Evolutionary conservation across 2,797 vertebrate genomes (phyloP), one percentile per base, ranked within the genome.

Genomic region (Xiphophorus birchmanni): DNA sequence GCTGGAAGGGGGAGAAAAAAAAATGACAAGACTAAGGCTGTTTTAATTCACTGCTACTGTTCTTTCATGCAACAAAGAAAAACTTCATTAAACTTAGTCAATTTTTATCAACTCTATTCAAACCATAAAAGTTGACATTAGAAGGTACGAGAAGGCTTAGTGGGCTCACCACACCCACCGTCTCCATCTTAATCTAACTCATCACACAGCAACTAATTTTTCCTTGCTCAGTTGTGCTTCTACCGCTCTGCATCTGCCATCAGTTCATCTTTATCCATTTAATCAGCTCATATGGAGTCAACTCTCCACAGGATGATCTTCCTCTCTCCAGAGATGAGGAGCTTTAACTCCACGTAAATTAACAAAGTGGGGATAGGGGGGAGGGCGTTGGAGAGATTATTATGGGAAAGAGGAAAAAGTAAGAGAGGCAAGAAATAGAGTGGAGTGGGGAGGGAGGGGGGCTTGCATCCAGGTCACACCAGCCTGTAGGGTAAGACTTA

Each of bases 331-430:
- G 88, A 92, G 93, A 92, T 88, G 78, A 86, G 79, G 84, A 85
- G 83, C 79, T 88, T 88, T 84, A 88, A 91, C 91, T 88, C 90
- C 84, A 84, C 74, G 87, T 89, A 93, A 93, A 93, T 94, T 89
- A 92, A 89, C 89, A 90, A 86, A 86, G 83, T 76, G 73, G 77
- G 79, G 85, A 88, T 74, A 78, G 73, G 35, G 45, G 40, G 32
- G 60, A 83, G 81, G 80, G 63, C 79, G 69, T 75, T 79, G 84
- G 77, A 45, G 63, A 75, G 80, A 87, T 81, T 80, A 88, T 82
- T 81, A 81, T 67, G 77, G 82, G 76, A 63, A 77, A 83, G 71
- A 82, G 75, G 75, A 73, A 73, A 81, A 83, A 74, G 82, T 86
- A 84, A 90, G 69, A 69, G 35, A 44, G 35, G 21, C 32, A 45